Evolutionary conservation across 2,888 invertebrate genomes (phyloP).

Genomic region (Orgyia antiqua): DNA sequence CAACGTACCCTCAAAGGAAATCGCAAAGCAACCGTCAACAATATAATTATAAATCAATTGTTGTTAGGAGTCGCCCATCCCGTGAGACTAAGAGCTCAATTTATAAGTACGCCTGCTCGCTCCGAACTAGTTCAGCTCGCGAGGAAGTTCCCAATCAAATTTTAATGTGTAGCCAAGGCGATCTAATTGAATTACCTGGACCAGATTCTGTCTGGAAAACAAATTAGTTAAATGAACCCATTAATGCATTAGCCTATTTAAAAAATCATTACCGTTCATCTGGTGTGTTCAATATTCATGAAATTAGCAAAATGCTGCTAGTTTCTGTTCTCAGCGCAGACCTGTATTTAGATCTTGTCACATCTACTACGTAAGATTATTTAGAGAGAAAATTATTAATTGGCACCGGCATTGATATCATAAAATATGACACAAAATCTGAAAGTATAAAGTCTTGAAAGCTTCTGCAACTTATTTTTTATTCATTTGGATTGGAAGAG

Average conservation of each 20-base stretch:
- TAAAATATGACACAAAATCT: no score
- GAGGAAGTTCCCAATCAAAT: conserved; percentile 58
- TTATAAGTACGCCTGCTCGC: conserved; percentile 27
- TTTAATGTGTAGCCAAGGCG: conserved; percentile 42
- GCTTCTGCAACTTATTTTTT: no score
- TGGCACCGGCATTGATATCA: no score
- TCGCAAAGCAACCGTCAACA: conserved; percentile 17
- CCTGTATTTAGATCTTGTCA: no score
- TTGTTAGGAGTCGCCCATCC: conserved; percentile 30
- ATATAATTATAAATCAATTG: conserved; percentile 43
- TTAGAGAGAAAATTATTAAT: no score
- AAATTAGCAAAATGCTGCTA: no score
- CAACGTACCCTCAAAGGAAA: conserved; percentile 16
- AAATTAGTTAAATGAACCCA: conserved; percentile 19
- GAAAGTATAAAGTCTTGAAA: no score
- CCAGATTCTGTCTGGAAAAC: conserved; percentile 38
- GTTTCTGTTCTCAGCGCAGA: no score
- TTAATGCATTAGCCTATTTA: conserved; percentile 1
- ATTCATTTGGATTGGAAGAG: no score
- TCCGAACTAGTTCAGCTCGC: conserved; percentile 33
- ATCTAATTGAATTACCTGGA: conserved; percentile 53
- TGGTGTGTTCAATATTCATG: no score
- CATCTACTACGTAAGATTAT: no score
- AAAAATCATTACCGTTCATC: conserved; percentile 2
- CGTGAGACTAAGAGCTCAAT: conserved; percentile 27